Conservation (phyloP, 2,888 invertebrate genomes). For the Buathra laborator region DNA sequence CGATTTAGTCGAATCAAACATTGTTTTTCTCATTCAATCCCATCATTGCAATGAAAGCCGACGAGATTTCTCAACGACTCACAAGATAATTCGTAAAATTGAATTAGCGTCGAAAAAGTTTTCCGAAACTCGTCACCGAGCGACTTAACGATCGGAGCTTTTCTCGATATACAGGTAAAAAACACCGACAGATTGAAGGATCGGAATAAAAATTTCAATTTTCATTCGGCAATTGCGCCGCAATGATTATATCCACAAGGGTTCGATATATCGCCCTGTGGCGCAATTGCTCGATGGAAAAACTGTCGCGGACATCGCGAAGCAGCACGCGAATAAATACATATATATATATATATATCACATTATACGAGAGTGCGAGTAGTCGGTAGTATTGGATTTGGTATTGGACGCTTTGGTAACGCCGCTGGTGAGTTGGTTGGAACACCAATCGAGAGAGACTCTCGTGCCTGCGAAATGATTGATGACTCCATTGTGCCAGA, state of each 20-base stretch:
- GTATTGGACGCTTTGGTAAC: constrained; percentile 56
- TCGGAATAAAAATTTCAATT: neutral
- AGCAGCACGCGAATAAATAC: constrained; percentile 14
- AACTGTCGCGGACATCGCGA: constrained; percentile 16
- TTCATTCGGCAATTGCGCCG: neutral
- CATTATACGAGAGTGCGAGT: neutral
- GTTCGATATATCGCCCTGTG: neutral
- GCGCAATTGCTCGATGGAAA: constrained; percentile 1
- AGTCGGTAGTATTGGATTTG: constrained; percentile 35
- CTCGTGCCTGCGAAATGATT: constrained; percentile 82
- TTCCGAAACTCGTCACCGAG: too few species aligned
- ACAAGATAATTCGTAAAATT: too few species aligned
- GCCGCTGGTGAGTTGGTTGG: constrained; percentile 54
- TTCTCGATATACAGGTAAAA: too few species aligned
- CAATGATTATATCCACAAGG: neutral
- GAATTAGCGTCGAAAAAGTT: too few species aligned
- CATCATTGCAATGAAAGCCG: too few species aligned
- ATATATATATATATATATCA: constrained; percentile 7
- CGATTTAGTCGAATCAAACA: too few species aligned
- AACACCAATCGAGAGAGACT: constrained; percentile 69
- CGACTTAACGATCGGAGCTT: too few species aligned
- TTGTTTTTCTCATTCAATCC: too few species aligned
- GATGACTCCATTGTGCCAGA: constrained; percentile 84
- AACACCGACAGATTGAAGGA: neutral
- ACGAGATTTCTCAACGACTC: too few species aligned